These are phyloP conservation scores for Morus bassanus DNA, from an alignment of 2,797 vertebrate species.

Conservation along the genomic window DNA sequence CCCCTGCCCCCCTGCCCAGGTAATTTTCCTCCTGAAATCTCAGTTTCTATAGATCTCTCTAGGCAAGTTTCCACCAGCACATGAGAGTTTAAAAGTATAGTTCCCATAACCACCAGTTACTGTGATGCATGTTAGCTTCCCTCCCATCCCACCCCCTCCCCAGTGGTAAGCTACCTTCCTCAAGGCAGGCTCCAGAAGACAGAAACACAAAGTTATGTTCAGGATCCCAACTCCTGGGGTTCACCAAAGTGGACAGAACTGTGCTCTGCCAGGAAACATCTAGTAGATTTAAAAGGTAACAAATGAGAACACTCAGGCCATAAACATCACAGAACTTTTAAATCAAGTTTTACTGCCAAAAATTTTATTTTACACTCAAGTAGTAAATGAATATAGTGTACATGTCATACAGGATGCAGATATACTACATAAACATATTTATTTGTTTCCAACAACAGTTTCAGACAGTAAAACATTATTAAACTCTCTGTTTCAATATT, in stretches of 20 bases:
- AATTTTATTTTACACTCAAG: conserved; percentile 30
- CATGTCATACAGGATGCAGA: not conserved
- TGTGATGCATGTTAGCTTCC: not conserved
- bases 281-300: not conserved
- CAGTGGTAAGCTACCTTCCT: not conserved
- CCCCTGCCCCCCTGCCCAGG: no score
- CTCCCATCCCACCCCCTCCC: not conserved
- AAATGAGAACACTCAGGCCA: not conserved
- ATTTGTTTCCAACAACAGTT: not conserved
- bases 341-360: conserved; percentile 12
- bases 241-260: not conserved
- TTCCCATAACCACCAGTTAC: not conserved
- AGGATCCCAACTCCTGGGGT: not conserved
- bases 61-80: not conserved
- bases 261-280: not conserved
- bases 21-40: not conserved
- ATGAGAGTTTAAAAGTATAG: not conserved
- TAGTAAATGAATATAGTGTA: not conserved
- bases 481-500: not conserved
- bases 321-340: not conserved
- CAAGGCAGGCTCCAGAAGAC: not conserved
- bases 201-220: not conserved
- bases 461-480: not conserved
- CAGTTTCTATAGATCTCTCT: not conserved
- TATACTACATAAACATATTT: not conserved